Conservation (phyloP, 1,140 invertebrate species). For the Monochamus saltuarius region DNA sequence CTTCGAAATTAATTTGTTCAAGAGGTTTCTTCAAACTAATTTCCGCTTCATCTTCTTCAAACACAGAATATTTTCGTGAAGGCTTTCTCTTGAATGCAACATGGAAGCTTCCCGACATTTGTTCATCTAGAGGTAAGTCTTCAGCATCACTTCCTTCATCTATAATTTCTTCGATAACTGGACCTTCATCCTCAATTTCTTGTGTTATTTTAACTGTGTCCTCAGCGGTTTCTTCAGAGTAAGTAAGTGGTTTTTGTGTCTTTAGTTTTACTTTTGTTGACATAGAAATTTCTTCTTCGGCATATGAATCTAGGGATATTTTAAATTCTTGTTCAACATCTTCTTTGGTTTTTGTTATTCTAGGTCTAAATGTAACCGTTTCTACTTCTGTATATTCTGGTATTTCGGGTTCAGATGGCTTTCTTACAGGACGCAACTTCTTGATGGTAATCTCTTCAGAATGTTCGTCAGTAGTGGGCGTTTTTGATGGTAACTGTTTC, state of each 20-base stretch:
- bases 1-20: conserved; percentile 55
- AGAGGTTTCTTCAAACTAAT: conserved; percentile 53
- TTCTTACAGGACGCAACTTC: conserved; percentile 66
- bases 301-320: conserved; percentile 78
- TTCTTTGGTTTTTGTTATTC: conserved; percentile 69
- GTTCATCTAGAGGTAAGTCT: conserved; percentile 63
- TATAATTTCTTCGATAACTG: conserved; percentile 69
- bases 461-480: conserved; percentile 66
- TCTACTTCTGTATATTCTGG: conserved; percentile 71
- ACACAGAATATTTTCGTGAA: conserved; percentile 58
- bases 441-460: conserved; percentile 72
- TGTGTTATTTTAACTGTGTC: conserved; percentile 70
- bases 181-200: conserved; percentile 65
- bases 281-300: conserved; percentile 83
- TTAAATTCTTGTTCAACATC: conserved; percentile 85
- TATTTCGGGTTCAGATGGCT: conserved; percentile 63
- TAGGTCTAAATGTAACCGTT: conserved; percentile 71
- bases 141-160: conserved; percentile 61
- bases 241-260: conserved; percentile 67
- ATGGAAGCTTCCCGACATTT: conserved; percentile 55
- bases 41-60: conserved; percentile 61
- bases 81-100: conserved; percentile 57
- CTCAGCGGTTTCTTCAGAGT: conserved; percentile 71
- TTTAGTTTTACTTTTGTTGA: conserved; percentile 78
- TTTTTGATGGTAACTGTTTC: conserved; percentile 50